phyloP scores from a whole-genome alignment of 64 coral and sea anemone species.

The Montipora foliosa region DNA sequence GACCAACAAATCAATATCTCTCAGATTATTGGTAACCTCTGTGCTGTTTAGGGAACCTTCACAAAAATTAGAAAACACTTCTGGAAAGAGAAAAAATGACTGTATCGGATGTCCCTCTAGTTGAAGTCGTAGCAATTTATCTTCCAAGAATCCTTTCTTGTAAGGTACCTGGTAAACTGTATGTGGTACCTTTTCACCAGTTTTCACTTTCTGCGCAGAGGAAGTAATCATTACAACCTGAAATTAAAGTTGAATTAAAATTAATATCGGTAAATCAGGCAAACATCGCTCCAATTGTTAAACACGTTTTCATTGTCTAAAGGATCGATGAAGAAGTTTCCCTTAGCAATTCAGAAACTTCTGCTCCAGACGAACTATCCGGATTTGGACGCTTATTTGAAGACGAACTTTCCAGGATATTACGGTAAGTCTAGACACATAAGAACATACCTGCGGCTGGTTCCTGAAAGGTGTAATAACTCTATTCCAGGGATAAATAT shows the following conservation, averaged over 20 bases:
- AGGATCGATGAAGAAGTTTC: too few species aligned
- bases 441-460: too few species aligned
- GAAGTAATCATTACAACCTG: slow-evolving; percentile 1
- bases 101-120: slow-evolving; percentile 6
- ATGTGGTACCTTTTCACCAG: not conserved
- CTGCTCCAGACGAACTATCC: too few species aligned
- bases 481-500: too few species aligned
- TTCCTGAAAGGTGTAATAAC: too few species aligned
- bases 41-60: slow-evolving; percentile 55
- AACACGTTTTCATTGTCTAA: too few species aligned
- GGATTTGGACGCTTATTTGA: too few species aligned
- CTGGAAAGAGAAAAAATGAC: not conserved
- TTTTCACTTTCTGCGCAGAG: slow-evolving; percentile 1
- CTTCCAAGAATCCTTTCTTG: not conserved
- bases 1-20: slow-evolving; percentile 58
- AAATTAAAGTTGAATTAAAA: not conserved
- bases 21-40: slow-evolving; percentile 1
- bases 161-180: slow-evolving; percentile 18
- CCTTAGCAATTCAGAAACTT: too few species aligned
- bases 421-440: too few species aligned
- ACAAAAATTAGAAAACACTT: not conserved
- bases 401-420: too few species aligned
- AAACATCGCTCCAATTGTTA: not conserved
- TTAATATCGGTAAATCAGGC: not conserved
- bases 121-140: not conserved